Base-by-base conservation (phyloP, 2,888 invertebrate genomes). In the Drosophila atripex region DNA sequence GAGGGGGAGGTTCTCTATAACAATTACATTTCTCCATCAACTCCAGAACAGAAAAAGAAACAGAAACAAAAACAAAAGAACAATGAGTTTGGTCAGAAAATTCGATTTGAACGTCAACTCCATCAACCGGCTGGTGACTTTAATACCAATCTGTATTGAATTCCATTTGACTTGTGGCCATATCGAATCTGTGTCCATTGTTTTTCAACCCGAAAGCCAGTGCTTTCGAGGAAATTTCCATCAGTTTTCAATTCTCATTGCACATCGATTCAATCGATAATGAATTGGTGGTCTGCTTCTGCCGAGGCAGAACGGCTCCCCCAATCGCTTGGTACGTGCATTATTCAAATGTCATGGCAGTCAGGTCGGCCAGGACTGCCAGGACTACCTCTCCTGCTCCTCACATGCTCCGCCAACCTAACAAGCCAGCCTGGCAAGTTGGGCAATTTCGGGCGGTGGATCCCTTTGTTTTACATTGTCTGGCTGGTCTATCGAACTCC, bases 241-340 rank as follows among this genome's bases (percentile, higher is more conserved):
- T 66, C 53, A 54, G 53, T 53, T 68, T 68, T 45, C 74, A 65
- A 64, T 70, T 63, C 43, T 51, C 32, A 63, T 46, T 66, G 68
- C 70, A 47, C 68, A 54, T 50, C 66, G 74, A 51, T 43, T 59
- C 75, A 83, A 86, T 83, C 80, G 85, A 86, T 82, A 80, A 70
- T 72, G 70, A 73, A 77, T 77, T 72, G 76, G 55, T 55, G 47
- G 59, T 60, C 49, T 35, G 35, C 8, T 38, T 32, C 57, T 41
- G 39, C 30, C 25, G 14, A 47, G 8, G 11, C 14, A 21, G 28
- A 28, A 28, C 14, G 21, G 43, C 12, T 35, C 45, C 49, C 55
- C 56, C 53, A 28, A 65, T 52, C 72, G 74, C 60, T 61, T 52
- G 39, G 39, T 54, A 49, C 55, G 56, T 80, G 71, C 75, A 76